phyloP scores from a whole-genome alignment of 2,888 invertebrate species.

The Limnephilus auricula region DNA sequence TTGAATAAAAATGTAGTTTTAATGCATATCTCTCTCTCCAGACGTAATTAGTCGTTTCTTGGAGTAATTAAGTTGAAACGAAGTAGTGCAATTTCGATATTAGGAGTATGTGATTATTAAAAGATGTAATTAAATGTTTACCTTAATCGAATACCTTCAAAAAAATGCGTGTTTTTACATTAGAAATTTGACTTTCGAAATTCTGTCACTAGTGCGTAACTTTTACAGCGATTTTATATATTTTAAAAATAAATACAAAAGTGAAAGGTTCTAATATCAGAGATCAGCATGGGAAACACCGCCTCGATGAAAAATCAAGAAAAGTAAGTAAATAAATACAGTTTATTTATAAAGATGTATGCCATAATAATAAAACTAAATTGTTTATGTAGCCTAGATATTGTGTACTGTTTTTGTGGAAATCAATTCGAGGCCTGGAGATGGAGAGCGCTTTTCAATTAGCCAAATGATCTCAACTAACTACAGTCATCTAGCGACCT shows the following conservation, averaged over 20 bases:
- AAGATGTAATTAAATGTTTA: no score
- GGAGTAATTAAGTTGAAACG: no score
- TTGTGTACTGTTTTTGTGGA: no score
- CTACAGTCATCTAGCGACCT: background rate
- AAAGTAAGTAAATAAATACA: constrained; percentile 18
- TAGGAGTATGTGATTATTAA: no score
- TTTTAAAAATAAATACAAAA: background rate
- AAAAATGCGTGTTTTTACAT: background rate
- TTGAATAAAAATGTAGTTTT: no score
- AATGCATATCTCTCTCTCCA: no score
- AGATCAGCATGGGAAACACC: constrained; percentile 9
- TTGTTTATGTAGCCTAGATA: background rate
- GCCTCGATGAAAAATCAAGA: constrained; percentile 29
- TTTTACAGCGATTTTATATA: background rate
- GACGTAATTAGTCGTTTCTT: no score
- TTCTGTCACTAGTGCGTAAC: background rate
- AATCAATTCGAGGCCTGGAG: no score
- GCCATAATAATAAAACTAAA: background rate
- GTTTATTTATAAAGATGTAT: background rate
- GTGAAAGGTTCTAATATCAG: background rate
- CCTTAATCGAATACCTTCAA: no score
- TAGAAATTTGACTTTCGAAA: background rate
- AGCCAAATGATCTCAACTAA: no score
- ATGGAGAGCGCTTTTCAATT: no score
- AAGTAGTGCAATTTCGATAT: no score